These are phyloP conservation scores for Melanaphis sacchari DNA, from an alignment of 1,140 invertebrate species.

Conservation along the genomic window DNA sequence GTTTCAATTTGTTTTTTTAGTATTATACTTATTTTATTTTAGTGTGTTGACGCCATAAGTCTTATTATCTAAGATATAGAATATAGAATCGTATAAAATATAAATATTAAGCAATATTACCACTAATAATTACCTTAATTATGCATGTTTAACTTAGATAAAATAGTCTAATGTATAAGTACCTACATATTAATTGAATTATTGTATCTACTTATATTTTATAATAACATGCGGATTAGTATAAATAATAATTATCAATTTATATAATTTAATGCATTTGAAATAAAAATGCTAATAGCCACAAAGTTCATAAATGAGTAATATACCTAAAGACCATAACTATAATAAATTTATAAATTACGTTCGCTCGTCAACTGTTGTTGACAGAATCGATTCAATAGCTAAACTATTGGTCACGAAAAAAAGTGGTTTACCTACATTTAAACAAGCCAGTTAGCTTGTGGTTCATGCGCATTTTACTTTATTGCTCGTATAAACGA, in stretches of 20 bases:
- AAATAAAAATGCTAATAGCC: too few species aligned
- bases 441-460: neutral
- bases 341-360: neutral
- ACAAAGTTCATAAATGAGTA: too few species aligned
- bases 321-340: too few species aligned
- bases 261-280: too few species aligned
- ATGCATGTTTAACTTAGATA: neutral
- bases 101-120: neutral
- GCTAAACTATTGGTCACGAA: neutral
- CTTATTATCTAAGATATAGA: neutral
- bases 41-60: neutral
- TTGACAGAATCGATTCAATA: neutral
- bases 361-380: neutral
- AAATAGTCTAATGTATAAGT: too few species aligned
- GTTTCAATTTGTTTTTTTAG: neutral
- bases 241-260: too few species aligned
- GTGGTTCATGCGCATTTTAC: neutral
- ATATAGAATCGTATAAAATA: neutral
- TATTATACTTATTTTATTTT: neutral
- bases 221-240: too few species aligned
- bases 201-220: too few species aligned
- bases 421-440: neutral
- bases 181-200: too few species aligned
- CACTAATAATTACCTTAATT: neutral
- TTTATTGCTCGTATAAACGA: conserved; percentile 14